A percentile compares a stretch with the other conserved stretches of the same genome.
These are phyloP conservation scores for Thermophis baileyi DNA, from an alignment of 2,113 vertebrate species.

Conservation along the genomic window DNA sequence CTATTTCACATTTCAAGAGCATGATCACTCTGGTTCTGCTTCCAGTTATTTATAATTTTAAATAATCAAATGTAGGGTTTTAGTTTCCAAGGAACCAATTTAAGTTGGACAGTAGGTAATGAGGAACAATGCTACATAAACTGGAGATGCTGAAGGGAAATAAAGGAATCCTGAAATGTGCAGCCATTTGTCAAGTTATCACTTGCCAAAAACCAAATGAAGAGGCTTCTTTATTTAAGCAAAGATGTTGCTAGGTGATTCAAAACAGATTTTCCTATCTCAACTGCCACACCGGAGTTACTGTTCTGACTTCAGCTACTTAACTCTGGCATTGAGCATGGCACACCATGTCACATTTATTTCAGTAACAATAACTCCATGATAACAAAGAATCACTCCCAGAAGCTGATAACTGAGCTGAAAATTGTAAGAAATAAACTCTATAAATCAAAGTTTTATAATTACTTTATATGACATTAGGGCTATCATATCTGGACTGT, in stretches of 20 bases:
- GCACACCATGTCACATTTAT: background rate
- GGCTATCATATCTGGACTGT: background rate
- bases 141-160: background rate
- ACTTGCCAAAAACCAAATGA: background rate
- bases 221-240: background rate
- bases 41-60: background rate
- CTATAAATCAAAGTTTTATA: background rate
- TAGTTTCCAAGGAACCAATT: background rate
- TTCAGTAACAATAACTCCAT: background rate
- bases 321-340: background rate
- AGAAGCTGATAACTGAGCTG: background rate
- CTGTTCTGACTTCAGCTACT: background rate
- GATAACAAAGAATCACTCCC: background rate
- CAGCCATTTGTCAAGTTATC: background rate
- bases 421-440: background rate
- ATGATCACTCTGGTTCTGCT: background rate
- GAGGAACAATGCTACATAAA: background rate
- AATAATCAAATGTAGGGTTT: background rate
- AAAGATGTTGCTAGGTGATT: background rate
- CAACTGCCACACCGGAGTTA: background rate
- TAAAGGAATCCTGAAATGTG: background rate
- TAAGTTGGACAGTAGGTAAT: background rate
- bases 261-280: slow-evolving; percentile 7
- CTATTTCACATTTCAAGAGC: background rate
- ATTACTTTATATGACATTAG: background rate